phyloP scores from a whole-genome alignment of 2,888 invertebrate genomes.

The Chaetoderma sp. region DNA sequence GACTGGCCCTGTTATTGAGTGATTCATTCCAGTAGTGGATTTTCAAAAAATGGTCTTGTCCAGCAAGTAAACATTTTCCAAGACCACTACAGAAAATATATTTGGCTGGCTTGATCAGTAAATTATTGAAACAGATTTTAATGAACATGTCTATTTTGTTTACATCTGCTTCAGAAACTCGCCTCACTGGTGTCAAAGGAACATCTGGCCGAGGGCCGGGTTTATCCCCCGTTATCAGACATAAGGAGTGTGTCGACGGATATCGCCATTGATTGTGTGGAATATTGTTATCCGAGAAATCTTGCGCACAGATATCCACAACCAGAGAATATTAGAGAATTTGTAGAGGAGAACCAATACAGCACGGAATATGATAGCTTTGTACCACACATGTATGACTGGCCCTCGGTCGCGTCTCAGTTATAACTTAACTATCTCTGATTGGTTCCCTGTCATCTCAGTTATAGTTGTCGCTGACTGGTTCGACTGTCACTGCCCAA shows the following conservation, averaged over 20 bases:
- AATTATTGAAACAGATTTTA: background rate
- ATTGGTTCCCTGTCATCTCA: too few relatives aligned
- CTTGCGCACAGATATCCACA: conserved; percentile 73
- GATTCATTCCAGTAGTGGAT: too few relatives aligned
- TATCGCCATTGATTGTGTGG: conserved; percentile 85
- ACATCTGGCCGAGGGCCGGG: conserved; percentile 84
- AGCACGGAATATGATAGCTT: conserved; percentile 70
- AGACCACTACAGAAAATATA: background rate
- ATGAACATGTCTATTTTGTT: background rate
- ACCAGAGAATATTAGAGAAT: conserved; percentile 72
- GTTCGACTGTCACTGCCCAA: too few relatives aligned
- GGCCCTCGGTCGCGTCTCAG: too few relatives aligned
- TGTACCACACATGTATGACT: conserved; percentile 70
- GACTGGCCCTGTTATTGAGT: too few relatives aligned
- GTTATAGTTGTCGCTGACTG: too few relatives aligned
- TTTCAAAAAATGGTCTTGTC: background rate
- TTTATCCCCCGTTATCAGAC: conserved; percentile 89
- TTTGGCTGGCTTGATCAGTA: background rate
- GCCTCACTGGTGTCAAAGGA: conserved; percentile 84
- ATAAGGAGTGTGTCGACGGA: conserved; percentile 88
- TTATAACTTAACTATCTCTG: too few relatives aligned
- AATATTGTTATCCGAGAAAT: conserved; percentile 80
- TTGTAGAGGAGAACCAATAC: conserved; percentile 66
- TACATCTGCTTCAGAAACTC: conserved; percentile 75
- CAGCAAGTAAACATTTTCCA: background rate